Base-by-base conservation (phyloP, 2,113 vertebrate species). In the Alosa alosa region DNA sequence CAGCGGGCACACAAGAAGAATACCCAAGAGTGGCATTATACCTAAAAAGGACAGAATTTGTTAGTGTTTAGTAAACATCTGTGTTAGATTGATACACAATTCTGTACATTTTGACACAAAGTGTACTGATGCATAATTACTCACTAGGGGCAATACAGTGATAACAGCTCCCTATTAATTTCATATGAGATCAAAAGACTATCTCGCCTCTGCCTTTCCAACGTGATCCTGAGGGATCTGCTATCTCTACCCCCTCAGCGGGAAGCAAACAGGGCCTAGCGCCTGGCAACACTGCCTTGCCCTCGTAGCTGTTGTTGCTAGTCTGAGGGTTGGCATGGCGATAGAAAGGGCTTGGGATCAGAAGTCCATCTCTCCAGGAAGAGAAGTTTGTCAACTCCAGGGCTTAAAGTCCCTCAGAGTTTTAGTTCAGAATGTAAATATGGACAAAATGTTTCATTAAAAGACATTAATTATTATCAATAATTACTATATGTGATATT, bases 251-350 rank as follows among this genome's bases (percentile, higher is more conserved):
- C 68, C 85, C 86, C 85, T 47, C 86, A 85, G 84, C 84, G 87
- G 89, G 82, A 84, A 83, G 82, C 50, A 81, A 84, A 86, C 50
- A 83, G 17, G 83, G 85, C 84, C 50, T 50, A 60, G 85, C 86
- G 87, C 91, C 83, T 89, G 88, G 86, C 90, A 85, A 85, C 89
- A 88, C 55, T 92, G 90, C 88, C 20, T 85, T 87, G 88, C 90
- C 90, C 86, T 89, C 89, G 55, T 22, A 86, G 91, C 94, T 94
- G 92, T 90, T 72, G 90, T 88, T 92, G 89, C 84, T 89, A 88
- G 83, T 22, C 25, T 31, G 25, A 45, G 86, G 82, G 91, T 93
- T 90, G 90, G 84, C 93, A 91, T 94, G 92, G 93, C 22, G 89
- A 95, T 84, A 45, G 75, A 1, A 83, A 83, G 89, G 91, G 89